These are phyloP conservation scores for Pegoplata infirma DNA, from an alignment of 2,888 invertebrate genomes.

Conservation along the genomic window DNA sequence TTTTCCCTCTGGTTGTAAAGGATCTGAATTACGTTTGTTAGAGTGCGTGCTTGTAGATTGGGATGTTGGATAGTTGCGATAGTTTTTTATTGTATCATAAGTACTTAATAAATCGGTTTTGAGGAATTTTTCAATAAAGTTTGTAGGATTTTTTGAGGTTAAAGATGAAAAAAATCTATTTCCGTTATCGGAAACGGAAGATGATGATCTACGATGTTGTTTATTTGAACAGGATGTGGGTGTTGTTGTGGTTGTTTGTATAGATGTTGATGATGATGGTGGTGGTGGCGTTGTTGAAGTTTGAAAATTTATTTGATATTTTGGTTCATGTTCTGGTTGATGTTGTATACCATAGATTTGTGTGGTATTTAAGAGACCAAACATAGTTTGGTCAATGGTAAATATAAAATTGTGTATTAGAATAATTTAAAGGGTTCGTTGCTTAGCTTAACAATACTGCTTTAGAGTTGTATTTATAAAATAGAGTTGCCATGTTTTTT, in stretches of 20 bases:
- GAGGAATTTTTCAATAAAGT: slow-evolving; percentile 75
- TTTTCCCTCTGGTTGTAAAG: slow-evolving; percentile 64
- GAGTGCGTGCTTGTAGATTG: background rate
- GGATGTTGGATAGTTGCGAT: slow-evolving; percentile 64
- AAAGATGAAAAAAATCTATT: slow-evolving; percentile 69
- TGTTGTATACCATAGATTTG: slow-evolving; percentile 74
- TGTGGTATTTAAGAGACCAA: slow-evolving; percentile 74
- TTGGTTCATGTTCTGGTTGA: slow-evolving; percentile 55
- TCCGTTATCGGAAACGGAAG: slow-evolving; percentile 55
- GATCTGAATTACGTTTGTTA: slow-evolving; percentile 32
- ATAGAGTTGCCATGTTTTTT: slow-evolving; percentile 22
- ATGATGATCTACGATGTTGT: slow-evolving; percentile 49
- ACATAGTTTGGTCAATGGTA: slow-evolving; percentile 67
- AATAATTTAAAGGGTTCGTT: slow-evolving; percentile 23
- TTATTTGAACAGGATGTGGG: slow-evolving; percentile 24
- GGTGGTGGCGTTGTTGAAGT: slow-evolving; percentile 14
- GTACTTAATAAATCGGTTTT: slow-evolving; percentile 73
- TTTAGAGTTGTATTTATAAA: slow-evolving; percentile 13
- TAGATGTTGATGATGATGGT: slow-evolving; percentile 32
- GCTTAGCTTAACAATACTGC: slow-evolving; percentile 32
- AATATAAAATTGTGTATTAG: background rate
- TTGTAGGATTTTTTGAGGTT: slow-evolving; percentile 67
- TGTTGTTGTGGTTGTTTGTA: slow-evolving; percentile 42
- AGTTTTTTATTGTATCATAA: slow-evolving; percentile 71
- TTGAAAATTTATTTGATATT: slow-evolving; percentile 39